Evolutionary conservation across 2,888 invertebrate genomes (phyloP), one percentile per base, ranked within the genome.

Genomic region (Sceliomorpha sp.): DNA sequence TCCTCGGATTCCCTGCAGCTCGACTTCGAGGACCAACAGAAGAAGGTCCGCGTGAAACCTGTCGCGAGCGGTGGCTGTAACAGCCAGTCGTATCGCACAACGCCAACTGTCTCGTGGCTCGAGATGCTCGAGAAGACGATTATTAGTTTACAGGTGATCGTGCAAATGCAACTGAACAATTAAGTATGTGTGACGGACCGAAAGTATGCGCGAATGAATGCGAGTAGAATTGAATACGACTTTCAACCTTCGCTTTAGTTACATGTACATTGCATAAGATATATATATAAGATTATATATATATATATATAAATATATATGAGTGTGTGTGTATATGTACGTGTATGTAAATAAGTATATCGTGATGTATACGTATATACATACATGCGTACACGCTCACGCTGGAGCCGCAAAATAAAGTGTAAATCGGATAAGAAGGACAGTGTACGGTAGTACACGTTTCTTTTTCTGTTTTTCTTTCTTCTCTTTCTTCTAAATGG

Each of bases 71-170:
- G 80, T 10, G 78, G 77, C 32, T 81, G 80, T 70, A 73, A 80
- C 58, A 85, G 76, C 71, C 87, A 85, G 39, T 62, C 83, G 20
- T 74, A 84, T 50, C 83, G 86, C 68, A 79, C 84, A 27, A 73
- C 81, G 60, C 82, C 83, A 4, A 85, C 80, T 40, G 78, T 84
- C 12, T 87, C 88, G 32, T 88, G 88, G 88, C 79, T 88, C 14
- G 88, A 88, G 53, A 86, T 86, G 81, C 79, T 89, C 51, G 88
- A 88, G 68, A 88, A 87, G 70, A 88, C 88, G 45, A 87, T 88
- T 58, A 72, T 78, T 27, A 88, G 86, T 75, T 75, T 89, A 31
- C 87, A 87, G 67, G 80, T 85, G 76, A 85, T 85, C 67, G 87
- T 87, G 75, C 83, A 86, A 76, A 80, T 87, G 68, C 86, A 87